phyloP scores from a whole-genome alignment of 2,113 vertebrate species.

The Desmodus rotundus region DNA sequence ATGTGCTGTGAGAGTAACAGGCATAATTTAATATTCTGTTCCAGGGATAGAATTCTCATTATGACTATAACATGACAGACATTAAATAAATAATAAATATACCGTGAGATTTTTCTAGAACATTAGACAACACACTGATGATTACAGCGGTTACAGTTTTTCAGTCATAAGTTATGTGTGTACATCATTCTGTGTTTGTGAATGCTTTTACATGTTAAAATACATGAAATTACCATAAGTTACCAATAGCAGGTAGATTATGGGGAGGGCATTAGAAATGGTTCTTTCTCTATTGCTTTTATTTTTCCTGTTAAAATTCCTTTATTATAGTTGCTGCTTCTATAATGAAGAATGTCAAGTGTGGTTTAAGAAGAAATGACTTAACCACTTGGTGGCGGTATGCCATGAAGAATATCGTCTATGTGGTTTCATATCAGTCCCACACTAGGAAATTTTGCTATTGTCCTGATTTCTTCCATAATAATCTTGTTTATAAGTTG shows the following conservation, averaged over 20 bases:
- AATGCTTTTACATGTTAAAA: neutral
- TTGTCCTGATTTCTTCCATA: neutral
- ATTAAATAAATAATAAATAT: neutral
- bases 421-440: neutral
- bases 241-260: neutral
- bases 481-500: slow-evolving; percentile 6
- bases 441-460: neutral
- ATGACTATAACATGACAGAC: neutral
- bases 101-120: neutral
- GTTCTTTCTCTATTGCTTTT: neutral
- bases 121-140: neutral
- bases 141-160: neutral
- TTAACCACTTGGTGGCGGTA: slow-evolving; percentile 59
- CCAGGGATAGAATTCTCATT: neutral
- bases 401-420: neutral
- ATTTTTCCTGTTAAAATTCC: neutral
- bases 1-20: neutral
- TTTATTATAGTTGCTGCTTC: neutral
- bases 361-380: neutral
- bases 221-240: neutral
- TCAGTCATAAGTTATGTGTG: neutral
- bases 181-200: neutral
- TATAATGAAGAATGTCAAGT: neutral
- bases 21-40: neutral
- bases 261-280: neutral